Conservation (phyloP, 2,797 vertebrate genomes). For the Gymnoscopelus microlampas region DNA sequence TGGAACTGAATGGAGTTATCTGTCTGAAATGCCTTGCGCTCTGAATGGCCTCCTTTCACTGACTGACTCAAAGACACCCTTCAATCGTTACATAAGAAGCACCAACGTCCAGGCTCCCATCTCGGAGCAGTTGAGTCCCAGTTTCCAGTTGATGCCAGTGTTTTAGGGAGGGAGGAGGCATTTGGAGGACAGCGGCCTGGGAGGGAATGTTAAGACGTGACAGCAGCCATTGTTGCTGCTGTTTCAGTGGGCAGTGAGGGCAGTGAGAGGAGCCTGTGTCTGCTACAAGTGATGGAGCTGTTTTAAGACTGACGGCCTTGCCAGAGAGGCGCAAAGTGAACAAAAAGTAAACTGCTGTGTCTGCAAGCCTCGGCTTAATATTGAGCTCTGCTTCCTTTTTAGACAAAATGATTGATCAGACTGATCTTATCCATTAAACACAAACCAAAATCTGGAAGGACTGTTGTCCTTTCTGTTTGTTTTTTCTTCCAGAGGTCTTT, state of each 20-base stretch:
- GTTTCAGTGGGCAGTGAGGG: constrained; percentile 53
- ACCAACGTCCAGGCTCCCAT: constrained; percentile 33
- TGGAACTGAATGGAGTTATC: constrained; percentile 42
- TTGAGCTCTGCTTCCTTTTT: not conserved
- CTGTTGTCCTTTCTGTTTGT: too few relatives aligned
- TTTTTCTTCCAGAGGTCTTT: too few relatives aligned
- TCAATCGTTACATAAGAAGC: constrained; percentile 53
- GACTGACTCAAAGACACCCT: constrained; percentile 58
- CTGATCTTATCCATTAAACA: constrained; percentile 8
- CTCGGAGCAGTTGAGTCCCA: constrained; percentile 51
- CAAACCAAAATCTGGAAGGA: too few relatives aligned
- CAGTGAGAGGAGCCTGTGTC: constrained; percentile 46
- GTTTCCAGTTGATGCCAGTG: constrained; percentile 61
- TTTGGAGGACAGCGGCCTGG: constrained; percentile 44
- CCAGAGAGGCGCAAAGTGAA: constrained; percentile 35
- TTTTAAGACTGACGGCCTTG: constrained; percentile 51
- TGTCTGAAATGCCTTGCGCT: constrained; percentile 27
- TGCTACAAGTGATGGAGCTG: constrained; percentile 34
- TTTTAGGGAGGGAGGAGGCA: constrained; percentile 54
- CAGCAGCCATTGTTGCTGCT: constrained; percentile 63
- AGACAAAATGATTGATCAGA: not conserved
- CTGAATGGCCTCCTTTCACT: constrained; percentile 67
- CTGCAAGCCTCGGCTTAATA: constrained; percentile 2
- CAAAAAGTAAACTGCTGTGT: constrained; percentile 18
- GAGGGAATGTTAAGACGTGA: constrained; percentile 46